These are phyloP conservation scores for Xiphydria camelus DNA, from an alignment of 2,888 invertebrate genomes.

Conservation along the genomic window DNA sequence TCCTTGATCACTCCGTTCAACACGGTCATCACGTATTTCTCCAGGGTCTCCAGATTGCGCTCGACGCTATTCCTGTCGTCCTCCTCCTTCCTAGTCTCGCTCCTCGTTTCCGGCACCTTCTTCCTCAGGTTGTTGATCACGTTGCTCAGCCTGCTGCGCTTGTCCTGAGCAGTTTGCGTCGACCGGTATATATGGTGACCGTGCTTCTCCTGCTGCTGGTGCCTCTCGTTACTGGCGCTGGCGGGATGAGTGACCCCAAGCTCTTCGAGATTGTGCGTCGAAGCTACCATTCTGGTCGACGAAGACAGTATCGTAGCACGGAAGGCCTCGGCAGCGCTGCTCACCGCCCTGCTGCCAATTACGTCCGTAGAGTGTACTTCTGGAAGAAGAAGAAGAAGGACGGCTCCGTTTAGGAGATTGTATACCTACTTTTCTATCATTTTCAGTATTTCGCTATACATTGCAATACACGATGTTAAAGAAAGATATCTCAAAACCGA, in stretches of 20 bases:
- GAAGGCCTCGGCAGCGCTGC: background rate
- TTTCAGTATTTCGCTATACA: too few relatives aligned
- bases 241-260: constrained; percentile 39
- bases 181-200: constrained; percentile 30
- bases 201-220: constrained; percentile 37
- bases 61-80: constrained; percentile 41
- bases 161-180: constrained; percentile 47
- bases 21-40: constrained; percentile 55
- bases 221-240: constrained; percentile 33
- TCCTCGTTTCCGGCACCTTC: constrained; percentile 40
- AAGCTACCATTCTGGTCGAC: constrained; percentile 48
- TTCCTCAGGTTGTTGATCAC: constrained; percentile 53
- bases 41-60: constrained; percentile 48
- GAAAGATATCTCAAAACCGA: too few relatives aligned
- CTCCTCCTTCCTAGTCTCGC: constrained; percentile 24
- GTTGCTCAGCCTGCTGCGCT: constrained; percentile 52
- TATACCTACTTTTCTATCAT: too few relatives aligned
- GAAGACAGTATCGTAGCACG: background rate
- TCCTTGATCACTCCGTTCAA: constrained; percentile 52
- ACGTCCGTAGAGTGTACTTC: background rate
- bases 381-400: background rate
- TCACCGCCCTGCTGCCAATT: background rate
- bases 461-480: too few relatives aligned
- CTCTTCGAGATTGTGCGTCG: constrained; percentile 49
- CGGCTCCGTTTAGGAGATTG: background rate